Evolutionary conservation across 2,797 vertebrate genomes (phyloP), one percentile per base, ranked within the genome.

Genomic region (Salmo trutta): DNA sequence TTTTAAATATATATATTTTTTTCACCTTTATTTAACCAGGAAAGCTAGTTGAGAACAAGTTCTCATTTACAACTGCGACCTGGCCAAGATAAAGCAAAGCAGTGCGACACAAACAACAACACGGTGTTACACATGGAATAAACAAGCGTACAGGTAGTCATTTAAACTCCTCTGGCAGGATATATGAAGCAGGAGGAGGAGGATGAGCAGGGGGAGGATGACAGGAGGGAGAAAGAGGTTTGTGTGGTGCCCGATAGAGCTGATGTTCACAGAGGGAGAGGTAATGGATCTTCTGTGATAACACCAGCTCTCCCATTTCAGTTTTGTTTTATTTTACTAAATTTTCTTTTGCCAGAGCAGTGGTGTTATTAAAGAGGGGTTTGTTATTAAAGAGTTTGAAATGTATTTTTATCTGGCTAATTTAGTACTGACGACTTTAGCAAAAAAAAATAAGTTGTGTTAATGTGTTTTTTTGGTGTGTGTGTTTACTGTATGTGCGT

Each of bases 81-180:
- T 5, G 31, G 31, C 31, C 31, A 33, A 5, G 31, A 33, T 33
- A 33, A 33, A 33, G 31, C 31, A 33, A 33, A 33, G 31, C 31
- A 5, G 31, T 33, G 31, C 31, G 31, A 33, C 31, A 33, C 4
- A 33, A 33, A 33, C 31, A 33, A 33, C 4, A 33, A 33, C 31
- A 33, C 31, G 5, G 31, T 5, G 31, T 33, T 33, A 33, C 31
- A 33, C 4, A 33, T 33, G 31, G 31, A 33, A 33, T 33, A 5
- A 33, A 33, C 31, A 33, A 33, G 4, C 4, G 5, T 33, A 5
- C 31, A 90, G 91, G 88, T 89, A 91, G 93, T 93, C 92, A 94
- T 95, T 93, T 91, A 92, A 94, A 94, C 90, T 93, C 91, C 90
- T 89, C 90, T 85, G 88, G 85, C 89, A 83, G 90, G 92, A 94